Percentiles rank a stretch among this genome's conserved stretches.
These are phyloP conservation scores for Rhingia campestris DNA, from an alignment of 2,888 invertebrate species.

Conservation along the genomic window DNA sequence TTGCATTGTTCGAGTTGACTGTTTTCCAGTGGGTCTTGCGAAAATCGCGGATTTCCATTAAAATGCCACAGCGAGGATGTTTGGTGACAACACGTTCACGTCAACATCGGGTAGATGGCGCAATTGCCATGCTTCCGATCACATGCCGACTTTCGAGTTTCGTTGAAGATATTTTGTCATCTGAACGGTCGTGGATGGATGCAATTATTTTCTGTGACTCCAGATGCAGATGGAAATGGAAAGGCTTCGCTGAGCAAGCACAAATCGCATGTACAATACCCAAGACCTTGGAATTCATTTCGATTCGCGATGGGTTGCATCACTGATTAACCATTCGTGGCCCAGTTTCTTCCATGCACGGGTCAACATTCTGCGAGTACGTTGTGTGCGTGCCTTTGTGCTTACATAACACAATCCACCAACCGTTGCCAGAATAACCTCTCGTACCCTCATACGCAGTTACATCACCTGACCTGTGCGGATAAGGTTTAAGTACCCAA, in stretches of 20 bases:
- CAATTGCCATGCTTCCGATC: not conserved
- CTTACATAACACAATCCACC: constrained; percentile 26
- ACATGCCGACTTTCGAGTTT: not conserved
- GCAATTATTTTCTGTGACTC: constrained; percentile 26
- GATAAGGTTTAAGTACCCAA: constrained; percentile 28
- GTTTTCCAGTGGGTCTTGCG: constrained; percentile 4
- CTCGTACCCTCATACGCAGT: constrained; percentile 13
- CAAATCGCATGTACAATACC: constrained; percentile 44
- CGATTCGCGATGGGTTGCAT: constrained; percentile 57
- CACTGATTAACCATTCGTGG: constrained; percentile 37
- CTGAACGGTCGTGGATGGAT: constrained; percentile 29
- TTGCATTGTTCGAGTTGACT: constrained; percentile 14
- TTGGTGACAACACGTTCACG: constrained; percentile 8
- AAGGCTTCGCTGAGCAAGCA: constrained; percentile 24
- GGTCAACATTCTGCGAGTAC: constrained; percentile 52
- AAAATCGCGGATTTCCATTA: constrained; percentile 4
- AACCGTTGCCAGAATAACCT: constrained; percentile 17
- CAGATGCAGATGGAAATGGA: constrained; percentile 34
- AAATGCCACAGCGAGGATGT: constrained; percentile 31
- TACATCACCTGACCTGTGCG: constrained; percentile 44
- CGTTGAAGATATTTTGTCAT: not conserved
- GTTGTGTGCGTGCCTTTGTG: constrained; percentile 15
- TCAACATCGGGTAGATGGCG: constrained; percentile 17
- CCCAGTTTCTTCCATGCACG: constrained; percentile 48
- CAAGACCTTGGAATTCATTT: constrained; percentile 66